Base-by-base conservation (phyloP, 64 coral and sea anemone genomes). In the Montipora cactus region DNA sequence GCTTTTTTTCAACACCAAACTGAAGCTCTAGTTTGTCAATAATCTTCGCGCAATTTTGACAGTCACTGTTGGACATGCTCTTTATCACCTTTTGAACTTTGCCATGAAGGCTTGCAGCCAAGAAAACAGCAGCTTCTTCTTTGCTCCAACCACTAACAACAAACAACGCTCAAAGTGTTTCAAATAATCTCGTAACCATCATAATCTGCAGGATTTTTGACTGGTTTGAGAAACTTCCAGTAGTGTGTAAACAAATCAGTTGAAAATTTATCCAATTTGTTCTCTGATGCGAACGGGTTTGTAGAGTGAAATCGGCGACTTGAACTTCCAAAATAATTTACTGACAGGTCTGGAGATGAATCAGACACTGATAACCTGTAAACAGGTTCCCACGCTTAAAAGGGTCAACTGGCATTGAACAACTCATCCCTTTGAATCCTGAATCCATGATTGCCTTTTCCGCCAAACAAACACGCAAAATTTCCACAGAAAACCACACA, bases 151-250 rank as follows among this genome's bases (percentile, higher is more conserved):
- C 83, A 87, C 71, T 87, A 87, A 70, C 83, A 74, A 87, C 62
- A 71, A 64, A 20, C 83, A 87, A 74, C 45, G 64, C 69, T 87
- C 83, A 74, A 87, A 71, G 83, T 87, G 62, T 87, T 45, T 48
- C 62, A 87, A 74, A 87, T 87, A 69, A 21, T 87, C 83, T 49
- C 44, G 83, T 21, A 87, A 49, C 82, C 82, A 86, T 84, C 82
- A 72, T 68, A 86, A 86, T 86, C 82, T 18, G 59, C 12, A 18
- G 59, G 83, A 5, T 18, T 71, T 72, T 87, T 87, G 10, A 87
- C 57, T 70, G 83, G 83, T 47, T 87, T 87, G 5, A 18, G 47
- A 14, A 87, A 87, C 83, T 87, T 68, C 25, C 7, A 37, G 47
- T 19, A 66, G 12, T 70, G 83, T 20, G 64, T 49, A 87, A 74